Evolutionary conservation across 2,888 invertebrate species (phyloP), one percentile per base, ranked within the genome.

Genomic region (Epistrophe eligans): DNA sequence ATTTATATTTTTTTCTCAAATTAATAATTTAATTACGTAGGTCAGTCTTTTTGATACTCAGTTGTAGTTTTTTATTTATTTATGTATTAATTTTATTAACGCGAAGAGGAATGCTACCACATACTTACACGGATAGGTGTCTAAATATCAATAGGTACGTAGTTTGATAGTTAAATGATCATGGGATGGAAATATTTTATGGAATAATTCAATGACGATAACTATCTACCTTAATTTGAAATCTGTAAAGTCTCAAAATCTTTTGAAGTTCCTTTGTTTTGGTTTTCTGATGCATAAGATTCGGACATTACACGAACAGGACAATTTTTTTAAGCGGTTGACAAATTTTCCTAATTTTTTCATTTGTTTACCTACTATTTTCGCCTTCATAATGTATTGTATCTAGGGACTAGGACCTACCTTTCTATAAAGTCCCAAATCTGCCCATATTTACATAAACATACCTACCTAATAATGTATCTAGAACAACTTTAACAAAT

Each of bases 1-100:
- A 35, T 50, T 50, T 67, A 50, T 81, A 24, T 79, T 57, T n/a
- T 35, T 81, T 81, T 58, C 45, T 45, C 55, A 70, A 52, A 76
- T 74, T 76, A 70, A 74, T 77, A 67, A 72, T 81, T 77, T 48
- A 35, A 82, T 74, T 81, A 82, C 85, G 79, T 87, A 82, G 85
- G 82, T 87, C 74, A 79, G 58, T 71, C 62, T 70, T 74, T 43
- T 62, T 15, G 10, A 15, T 52, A 7, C 7, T 52, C 2, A 8
- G 3, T 52, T 24, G 19, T 50, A 13, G 13, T 2, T 52, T 52
- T 13, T 55, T 62, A 35, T 15, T 70, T 19, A 19, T 19, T 40
- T 52, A 60, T 0, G 6, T 40, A 24, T 43, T 45, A 7, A 32
- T 84, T 84, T 76, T 72, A 77, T 84, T 84, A 55, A 77, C 77